Evolutionary conservation across 2,797 vertebrate species (phyloP).

Genomic region (Pagetopsis macropterus): DNA sequence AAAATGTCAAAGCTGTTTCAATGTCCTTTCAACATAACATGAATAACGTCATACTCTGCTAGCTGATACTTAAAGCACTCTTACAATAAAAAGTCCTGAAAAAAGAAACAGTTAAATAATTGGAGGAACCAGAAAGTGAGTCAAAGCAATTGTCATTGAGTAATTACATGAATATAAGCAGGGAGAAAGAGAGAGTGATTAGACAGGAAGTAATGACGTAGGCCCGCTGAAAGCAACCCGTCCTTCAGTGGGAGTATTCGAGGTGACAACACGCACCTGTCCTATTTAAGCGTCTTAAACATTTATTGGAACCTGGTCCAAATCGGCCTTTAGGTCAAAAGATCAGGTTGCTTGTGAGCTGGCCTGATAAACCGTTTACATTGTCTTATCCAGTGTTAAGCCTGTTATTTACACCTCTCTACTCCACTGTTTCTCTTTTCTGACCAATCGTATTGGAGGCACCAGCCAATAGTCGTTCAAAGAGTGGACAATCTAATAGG

Average conservation of each 20-base stretch:
- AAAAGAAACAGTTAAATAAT: background rate
- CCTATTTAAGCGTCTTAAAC: conserved; percentile 48
- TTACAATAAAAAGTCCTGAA: background rate
- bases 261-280: conserved; percentile 32
- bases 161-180: conserved; percentile 24
- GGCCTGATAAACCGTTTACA: conserved; percentile 13
- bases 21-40: background rate
- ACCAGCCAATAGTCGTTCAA: background rate
- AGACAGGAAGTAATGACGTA: conserved; percentile 18
- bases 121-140: background rate
- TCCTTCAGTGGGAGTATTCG: conserved; percentile 51
- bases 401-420: background rate
- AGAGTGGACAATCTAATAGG: background rate
- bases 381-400: background rate
- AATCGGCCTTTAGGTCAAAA: conserved; percentile 13
- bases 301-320: conserved; percentile 25
- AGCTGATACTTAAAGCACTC: background rate
- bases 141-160: background rate
- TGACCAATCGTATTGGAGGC: background rate
- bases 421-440: background rate
- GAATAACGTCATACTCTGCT: background rate
- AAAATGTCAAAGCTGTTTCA: background rate
- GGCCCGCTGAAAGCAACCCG: conserved; percentile 8
- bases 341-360: conserved; percentile 13
- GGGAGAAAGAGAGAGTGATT: conserved; percentile 6